Evolutionary conservation across 2,797 vertebrate species (phyloP), one percentile per base, ranked within the genome.

Genomic region (Tragopan temminckii): DNA sequence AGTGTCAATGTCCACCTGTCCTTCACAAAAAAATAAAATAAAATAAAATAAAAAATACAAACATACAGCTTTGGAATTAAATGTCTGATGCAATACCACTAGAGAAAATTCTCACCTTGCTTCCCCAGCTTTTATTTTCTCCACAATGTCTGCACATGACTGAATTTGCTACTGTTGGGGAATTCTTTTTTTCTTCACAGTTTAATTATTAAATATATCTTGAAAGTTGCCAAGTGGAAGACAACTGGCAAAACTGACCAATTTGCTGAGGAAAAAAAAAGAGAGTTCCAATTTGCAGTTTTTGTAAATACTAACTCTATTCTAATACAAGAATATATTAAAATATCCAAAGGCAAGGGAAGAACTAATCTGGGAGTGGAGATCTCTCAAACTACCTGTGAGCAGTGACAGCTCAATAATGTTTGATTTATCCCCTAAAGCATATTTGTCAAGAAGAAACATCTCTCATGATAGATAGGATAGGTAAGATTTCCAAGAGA

Each of bases 341-440:
- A 95, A 94, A 96, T 82, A 91, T 59, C 31, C 48, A 90, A 95
- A 97, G 13, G 31, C 57, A 84, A 93, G 71, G 92, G 53, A 74
- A 63, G 70, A 94, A 33, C 19, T 93, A 53, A 90, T 45, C 20
- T 67, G 46, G 33, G 46, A 89, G 31, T 9, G 48, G 9, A 89
- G 12, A 25, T 78, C 33, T 88, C 24, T 9, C 13, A 20, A 88
- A 36, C 59, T 57, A 71, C 23, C 64, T 80, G 43, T 58, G 86
- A 85, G 31, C 31, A 89, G 59, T 71, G 83, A 64, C 42, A 89
- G 43, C 20, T 84, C 48, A 77, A 50, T 85, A 85, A 79, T 64
- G 8, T 87, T 84, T 80, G 77, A 74, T 80, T 91, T 70, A 40
- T 80, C 23, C 57, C 40, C 38, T 84, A 48, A 87, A 85, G 50